Conservation (phyloP, 2,113 vertebrate species). For the Apistogramma diplotaenia region DNA sequence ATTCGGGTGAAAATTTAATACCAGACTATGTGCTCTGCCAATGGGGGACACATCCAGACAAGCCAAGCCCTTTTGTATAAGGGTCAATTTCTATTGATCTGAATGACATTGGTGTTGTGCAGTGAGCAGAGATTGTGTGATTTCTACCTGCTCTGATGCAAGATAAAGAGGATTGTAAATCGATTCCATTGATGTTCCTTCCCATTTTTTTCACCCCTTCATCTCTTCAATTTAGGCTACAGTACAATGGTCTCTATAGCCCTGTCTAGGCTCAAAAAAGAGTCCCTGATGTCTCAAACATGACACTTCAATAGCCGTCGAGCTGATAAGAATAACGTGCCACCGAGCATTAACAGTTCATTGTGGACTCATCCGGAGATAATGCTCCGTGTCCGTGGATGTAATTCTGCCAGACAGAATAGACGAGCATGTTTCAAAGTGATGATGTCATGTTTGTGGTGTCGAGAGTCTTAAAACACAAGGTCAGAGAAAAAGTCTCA, state of each 20-base stretch:
- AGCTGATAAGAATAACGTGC: slow-evolving; percentile 59
- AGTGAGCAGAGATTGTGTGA: slow-evolving; percentile 67
- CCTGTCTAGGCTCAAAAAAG: slow-evolving; percentile 22
- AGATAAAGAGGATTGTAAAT: slow-evolving; percentile 76
- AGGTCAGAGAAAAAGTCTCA: slow-evolving; percentile 42
- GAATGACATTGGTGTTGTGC: slow-evolving; percentile 69
- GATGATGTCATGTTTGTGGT: slow-evolving; percentile 66
- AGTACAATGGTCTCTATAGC: slow-evolving; percentile 64
- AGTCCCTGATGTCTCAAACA: slow-evolving; percentile 35
- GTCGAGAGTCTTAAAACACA: slow-evolving; percentile 44
- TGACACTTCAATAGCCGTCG: slow-evolving; percentile 64
- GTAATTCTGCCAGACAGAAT: slow-evolving; percentile 34
- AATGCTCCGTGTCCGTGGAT: slow-evolving; percentile 33
- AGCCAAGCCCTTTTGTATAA: slow-evolving; percentile 47
- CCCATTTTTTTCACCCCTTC: slow-evolving; percentile 8
- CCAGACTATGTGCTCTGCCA: slow-evolving; percentile 39
- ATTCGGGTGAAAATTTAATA: slow-evolving; percentile 55
- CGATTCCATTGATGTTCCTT: slow-evolving; percentile 68
- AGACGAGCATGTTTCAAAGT: slow-evolving; percentile 43
- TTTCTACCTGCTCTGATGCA: slow-evolving; percentile 66
- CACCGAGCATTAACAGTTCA: slow-evolving; percentile 40
- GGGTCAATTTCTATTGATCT: slow-evolving; percentile 73
- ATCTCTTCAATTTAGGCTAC: slow-evolving; percentile 60
- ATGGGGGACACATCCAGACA: slow-evolving; percentile 44
- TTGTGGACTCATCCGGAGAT: slow-evolving; percentile 53